Conservation (phyloP, 2,797 vertebrate species). For the Octomys mimax region DNA sequence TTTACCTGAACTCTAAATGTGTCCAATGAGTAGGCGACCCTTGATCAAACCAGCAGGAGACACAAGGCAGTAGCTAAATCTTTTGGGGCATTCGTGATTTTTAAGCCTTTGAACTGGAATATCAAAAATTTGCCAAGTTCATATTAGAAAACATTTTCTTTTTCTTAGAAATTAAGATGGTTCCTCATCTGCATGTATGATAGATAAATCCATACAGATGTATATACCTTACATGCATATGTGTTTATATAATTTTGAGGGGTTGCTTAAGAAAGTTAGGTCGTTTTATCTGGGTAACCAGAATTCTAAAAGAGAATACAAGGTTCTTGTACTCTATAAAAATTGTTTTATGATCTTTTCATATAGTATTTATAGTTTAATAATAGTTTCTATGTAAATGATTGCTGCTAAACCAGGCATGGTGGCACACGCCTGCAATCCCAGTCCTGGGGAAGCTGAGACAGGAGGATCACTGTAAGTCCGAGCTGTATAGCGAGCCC, state of each 20-base stretch:
- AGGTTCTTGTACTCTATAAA: neutral
- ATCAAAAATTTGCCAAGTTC: conserved; percentile 1
- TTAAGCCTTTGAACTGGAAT: conserved; percentile 41
- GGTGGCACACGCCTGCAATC: no score
- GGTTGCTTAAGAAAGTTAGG: conserved; percentile 7
- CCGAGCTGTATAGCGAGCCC: no score
- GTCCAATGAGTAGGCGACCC: neutral
- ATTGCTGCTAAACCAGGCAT: neutral
- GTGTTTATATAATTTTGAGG: neutral
- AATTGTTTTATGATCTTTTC: neutral
- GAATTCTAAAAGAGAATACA: conserved; percentile 47
- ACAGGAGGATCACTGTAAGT: no score
- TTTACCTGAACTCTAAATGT: neutral
- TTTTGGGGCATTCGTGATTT: conserved; percentile 14
- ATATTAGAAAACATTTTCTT: neutral
- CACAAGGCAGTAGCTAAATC: neutral
- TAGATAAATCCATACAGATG: neutral
- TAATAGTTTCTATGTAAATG: conserved; percentile 31
- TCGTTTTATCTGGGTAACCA: neutral
- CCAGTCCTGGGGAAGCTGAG: no score
- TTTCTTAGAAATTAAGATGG: neutral
- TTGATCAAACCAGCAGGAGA: neutral
- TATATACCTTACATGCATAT: neutral
- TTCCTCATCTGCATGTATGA: neutral
- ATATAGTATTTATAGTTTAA: neutral